Evolutionary conservation across 2,113 vertebrate species (phyloP).

Genomic region (Apteryx mantelli): DNA sequence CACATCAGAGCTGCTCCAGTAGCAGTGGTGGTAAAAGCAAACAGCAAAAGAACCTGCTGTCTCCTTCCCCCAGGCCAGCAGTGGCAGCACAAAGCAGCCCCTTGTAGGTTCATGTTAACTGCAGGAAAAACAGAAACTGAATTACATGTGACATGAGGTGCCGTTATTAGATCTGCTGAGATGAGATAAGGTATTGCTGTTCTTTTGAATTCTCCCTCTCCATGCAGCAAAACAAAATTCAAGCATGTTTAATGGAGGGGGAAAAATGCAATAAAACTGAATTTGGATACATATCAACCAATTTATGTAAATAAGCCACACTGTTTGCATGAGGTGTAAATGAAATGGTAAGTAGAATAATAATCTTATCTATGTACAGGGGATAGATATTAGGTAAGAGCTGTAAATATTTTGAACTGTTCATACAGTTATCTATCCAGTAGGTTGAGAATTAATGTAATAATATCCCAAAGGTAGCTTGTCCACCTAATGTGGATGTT

Average conservation of each 20-base stretch:
- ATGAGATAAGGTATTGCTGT: neutral
- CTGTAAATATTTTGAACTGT: neutral
- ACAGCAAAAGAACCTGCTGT: neutral
- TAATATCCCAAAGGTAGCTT: neutral
- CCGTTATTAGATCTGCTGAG: neutral
- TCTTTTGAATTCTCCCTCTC: neutral
- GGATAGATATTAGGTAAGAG: neutral
- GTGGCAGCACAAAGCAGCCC: neutral
- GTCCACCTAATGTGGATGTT: neutral
- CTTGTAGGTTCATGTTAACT: neutral
- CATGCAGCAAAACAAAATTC: neutral
- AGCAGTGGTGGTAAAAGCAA: neutral
- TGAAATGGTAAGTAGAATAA: neutral
- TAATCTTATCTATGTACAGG: neutral
- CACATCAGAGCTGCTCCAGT: neutral
- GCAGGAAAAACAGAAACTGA: neutral
- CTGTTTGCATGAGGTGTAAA: neutral
- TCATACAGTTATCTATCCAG: neutral
- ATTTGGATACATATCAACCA: neutral
- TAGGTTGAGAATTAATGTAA: rapidly evolving
- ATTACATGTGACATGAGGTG: neutral
- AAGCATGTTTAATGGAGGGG: neutral
- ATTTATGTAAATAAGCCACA: neutral
- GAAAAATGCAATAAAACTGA: neutral
- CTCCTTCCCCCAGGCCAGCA: neutral